Evolutionary conservation across 2,888 invertebrate species (phyloP), one percentile per base, ranked within the genome.

Genomic region (Pheosia gnoma): DNA sequence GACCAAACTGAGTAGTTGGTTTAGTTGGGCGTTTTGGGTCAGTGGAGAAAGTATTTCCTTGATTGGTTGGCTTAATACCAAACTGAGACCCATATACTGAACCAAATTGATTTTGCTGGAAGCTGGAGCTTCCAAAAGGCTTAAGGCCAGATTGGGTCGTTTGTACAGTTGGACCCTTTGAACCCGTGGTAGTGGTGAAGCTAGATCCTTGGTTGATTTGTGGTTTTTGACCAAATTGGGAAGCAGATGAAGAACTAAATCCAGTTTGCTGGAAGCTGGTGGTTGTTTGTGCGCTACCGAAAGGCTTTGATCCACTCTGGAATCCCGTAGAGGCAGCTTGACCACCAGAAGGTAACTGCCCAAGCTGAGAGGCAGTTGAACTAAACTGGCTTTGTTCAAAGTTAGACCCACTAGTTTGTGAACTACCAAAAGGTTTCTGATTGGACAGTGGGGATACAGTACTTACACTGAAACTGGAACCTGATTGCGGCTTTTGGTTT

Each of bases 231-330:
- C 37, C 37, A 8, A 10, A 53, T 7, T 37, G 25, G 9, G 25
- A 53, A 8, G 8, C 53, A 53, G 53, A n/a, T 11, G 56, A 55
- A 8, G 49, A 38, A 49, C 60, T 62, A 58, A 63, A 63, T 54
- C 67, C 64, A n/a, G 45, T 36, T 45, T 59, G 51, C n/a, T 61
- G 61, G 59, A 45, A 52, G 9, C 8, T 57, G 37, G 58, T 59
- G 8, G 55, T 59, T 9, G 57, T 11, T 38, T 58, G 60, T 36
- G 57, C 49, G n/a, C 51, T 47, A 39, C 51, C 13, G 7, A 58
- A 53, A 51, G 72, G 67, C 38, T 66, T 74, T 61, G 61, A 58
- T 9, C 9, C 10, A 9, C 10, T 43, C 43, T 43, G 43, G 43
- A 43, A 43, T 9, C 43, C 43, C 9, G 43, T 43, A 4, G 43